Percentiles rank a stretch among this genome's conserved stretches.
Evolutionary conservation across 2,113 vertebrate genomes (phyloP).

Genomic region (Mesoclemmys tuberculata): DNA sequence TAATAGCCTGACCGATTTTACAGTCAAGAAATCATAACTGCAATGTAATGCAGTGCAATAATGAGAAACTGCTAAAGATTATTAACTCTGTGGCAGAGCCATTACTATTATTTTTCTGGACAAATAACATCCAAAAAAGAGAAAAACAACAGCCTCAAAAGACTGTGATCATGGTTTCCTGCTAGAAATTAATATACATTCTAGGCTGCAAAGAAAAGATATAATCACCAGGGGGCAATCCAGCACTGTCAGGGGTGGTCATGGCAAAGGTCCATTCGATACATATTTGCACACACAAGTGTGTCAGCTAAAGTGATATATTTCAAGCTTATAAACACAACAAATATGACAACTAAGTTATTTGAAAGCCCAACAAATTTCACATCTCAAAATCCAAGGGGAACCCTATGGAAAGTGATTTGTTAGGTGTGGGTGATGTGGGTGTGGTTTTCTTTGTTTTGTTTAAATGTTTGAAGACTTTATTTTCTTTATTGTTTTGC

Average conservation of each 20-base stretch:
- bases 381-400: not conserved
- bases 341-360: conserved; percentile 24
- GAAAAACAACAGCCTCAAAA: not conserved
- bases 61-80: not conserved
- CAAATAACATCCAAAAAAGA: not conserved
- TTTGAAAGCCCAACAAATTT: conserved; percentile 35
- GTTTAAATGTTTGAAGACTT: not conserved
- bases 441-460: not conserved
- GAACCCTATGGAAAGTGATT: not conserved
- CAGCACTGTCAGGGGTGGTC: not conserved
- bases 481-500: conserved; percentile 57
- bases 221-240: conserved; percentile 17
- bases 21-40: not conserved
- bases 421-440: not conserved
- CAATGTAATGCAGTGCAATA: not conserved
- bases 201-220: not conserved
- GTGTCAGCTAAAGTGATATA: not conserved
- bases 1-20: not conserved
- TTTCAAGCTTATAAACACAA: not conserved
- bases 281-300: conserved; percentile 10
- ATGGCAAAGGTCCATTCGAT: not conserved
- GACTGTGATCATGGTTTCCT: not conserved
- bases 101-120: not conserved
- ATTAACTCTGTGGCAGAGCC: not conserved
- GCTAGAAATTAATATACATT: not conserved